A percentile compares a stretch with the other conserved stretches of the same genome.
phyloP scores from a whole-genome alignment of 53 echinoderm and acorn worm genomes.

The Echinarachnius parma region DNA sequence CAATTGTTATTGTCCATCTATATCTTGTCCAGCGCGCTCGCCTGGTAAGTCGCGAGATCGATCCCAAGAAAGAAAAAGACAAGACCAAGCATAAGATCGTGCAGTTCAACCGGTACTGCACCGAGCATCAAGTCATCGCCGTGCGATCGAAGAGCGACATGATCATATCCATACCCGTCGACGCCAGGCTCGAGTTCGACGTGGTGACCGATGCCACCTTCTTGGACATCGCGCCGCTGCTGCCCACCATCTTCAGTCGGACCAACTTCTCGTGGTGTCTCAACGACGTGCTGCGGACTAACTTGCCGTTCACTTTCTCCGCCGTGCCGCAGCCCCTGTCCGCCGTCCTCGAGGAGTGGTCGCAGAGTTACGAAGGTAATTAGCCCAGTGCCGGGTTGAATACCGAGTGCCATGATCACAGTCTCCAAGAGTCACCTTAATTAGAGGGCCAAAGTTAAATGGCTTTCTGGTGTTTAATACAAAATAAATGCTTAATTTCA shows the following conservation, averaged over 20 bases:
- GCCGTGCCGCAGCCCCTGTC: conserved; percentile 17
- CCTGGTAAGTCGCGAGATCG: background rate
- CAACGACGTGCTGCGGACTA: conserved; percentile 10
- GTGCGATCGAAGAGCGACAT: conserved; percentile 2
- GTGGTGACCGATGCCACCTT: background rate
- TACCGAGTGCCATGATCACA: too few species aligned
- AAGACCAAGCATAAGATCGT: conserved; percentile 22
- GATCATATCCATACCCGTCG: conserved; percentile 17
- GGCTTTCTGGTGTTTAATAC: too few species aligned
- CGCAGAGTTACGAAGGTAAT: conserved; percentile 31
- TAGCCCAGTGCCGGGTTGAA: too few species aligned
- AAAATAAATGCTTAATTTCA: too few species aligned
- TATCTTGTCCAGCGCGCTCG: conserved; percentile 12
- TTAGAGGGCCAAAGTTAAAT: too few species aligned
- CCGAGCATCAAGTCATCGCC: conserved; percentile 29
- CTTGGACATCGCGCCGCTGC: background rate
- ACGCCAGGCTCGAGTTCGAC: conserved; percentile 2
- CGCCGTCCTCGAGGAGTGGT: conserved; percentile 12
- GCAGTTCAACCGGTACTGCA: conserved; percentile 8
- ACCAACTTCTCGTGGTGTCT: conserved; percentile 21
- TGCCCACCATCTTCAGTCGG: conserved; percentile 21
- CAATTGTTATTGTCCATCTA: too few species aligned
- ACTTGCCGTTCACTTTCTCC: background rate
- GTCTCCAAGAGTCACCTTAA: too few species aligned
- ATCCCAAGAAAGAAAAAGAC: background rate